Evolutionary conservation across 2,797 vertebrate species (phyloP), one percentile per base, ranked within the genome.

Genomic region (Tiaroga cobitis): DNA sequence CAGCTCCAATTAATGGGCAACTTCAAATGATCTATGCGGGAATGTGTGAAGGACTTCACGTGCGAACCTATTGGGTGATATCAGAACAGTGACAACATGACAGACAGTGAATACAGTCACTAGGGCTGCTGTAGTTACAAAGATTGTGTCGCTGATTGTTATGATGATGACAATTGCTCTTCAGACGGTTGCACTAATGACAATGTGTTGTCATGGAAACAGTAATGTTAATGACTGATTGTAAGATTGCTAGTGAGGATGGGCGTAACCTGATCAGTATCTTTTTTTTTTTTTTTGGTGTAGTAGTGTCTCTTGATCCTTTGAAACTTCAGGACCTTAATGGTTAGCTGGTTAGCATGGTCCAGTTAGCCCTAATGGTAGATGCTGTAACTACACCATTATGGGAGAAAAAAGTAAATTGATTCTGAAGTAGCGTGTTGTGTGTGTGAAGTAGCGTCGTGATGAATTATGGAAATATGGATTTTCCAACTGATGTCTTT

Each of bases 1-100:
- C 85, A 80, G 86, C 90, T 93, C 93, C 93, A 94, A 95, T 95
- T 94, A 95, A 95, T 94, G 93, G 92, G 88, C 89, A 93, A 90
- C 92, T 94, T 93, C 89, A 93, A 94, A 93, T 92, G 92, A 95
- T 92, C 92, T 91, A 89, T 89, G 87, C 85, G 88, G 91, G 92
- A 80, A 80, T 61, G 51, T 85, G 76, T 80, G 54, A 84, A 69
- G 19, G 82, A 76, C 74, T 43, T 84, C 46, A 32, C 7, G 24
- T 13, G 61, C 10, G 0, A 77, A 84, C 74, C 61, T 54, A 34
- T 77, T 51, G 77, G 16, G 43, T 19, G 15, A 56, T 72, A 67
- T 83, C 56, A 18, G 59, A 5, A 46, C n/a, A 39, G 63, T 26
- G 15, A 43, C 51, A 19, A 16, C 32, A 34, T 26, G 83, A 85